Evolutionary conservation across 2,113 vertebrate species (phyloP).

Genomic region (Alligator sinensis): DNA sequence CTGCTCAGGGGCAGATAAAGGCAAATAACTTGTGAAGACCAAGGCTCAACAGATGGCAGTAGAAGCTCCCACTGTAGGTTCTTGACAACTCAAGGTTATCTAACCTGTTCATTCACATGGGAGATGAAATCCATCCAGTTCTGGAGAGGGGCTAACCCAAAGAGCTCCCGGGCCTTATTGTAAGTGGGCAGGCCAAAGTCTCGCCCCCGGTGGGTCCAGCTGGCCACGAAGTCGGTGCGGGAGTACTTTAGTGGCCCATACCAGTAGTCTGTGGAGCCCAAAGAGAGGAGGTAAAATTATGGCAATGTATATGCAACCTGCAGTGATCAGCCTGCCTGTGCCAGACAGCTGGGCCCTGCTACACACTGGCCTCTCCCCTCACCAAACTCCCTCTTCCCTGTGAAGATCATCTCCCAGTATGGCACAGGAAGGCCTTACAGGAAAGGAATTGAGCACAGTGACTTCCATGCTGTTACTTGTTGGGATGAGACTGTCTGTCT

Average conservation of each 20-base stretch:
- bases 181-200: constrained; percentile 93
- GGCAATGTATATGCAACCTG: background rate
- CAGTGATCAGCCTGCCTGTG: background rate
- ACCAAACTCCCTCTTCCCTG: background rate
- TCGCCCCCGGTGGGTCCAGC: constrained; percentile 88
- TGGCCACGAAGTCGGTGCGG: constrained; percentile 87
- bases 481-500: background rate
- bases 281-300: fast-evolving
- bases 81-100: background rate
- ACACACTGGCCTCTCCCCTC: background rate
- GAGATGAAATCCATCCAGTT: constrained; percentile 84
- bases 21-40: no score
- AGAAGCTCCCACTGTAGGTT: no score
- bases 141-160: constrained; percentile 75
- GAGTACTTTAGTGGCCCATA: constrained; percentile 89
- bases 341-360: background rate
- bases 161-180: constrained; percentile 76
- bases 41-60: no score
- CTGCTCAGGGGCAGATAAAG: background rate
- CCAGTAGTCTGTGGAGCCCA: constrained; percentile 88
- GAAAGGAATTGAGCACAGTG: fast-evolving
- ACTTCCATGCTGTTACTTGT: background rate
- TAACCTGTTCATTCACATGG: constrained; percentile 33
- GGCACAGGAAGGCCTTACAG: background rate
- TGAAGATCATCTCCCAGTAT: fast-evolving